These are phyloP conservation scores for Harpagifer antarcticus DNA, from an alignment of 2,797 vertebrate species.

Conservation along the genomic window DNA sequence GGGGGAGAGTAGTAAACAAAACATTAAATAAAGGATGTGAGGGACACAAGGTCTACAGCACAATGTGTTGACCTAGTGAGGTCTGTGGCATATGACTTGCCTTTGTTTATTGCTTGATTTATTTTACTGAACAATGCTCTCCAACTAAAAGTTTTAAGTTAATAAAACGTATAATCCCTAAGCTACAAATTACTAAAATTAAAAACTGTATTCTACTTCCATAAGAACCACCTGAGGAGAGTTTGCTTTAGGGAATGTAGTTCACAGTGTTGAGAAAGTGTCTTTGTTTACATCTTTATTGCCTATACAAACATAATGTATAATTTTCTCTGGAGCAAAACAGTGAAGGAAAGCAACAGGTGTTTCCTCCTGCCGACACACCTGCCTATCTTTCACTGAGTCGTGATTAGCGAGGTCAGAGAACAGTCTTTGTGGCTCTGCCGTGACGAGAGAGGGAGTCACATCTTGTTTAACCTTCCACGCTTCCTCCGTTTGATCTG, in stretches of 20 bases:
- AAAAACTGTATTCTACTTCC: no score
- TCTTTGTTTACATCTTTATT: not conserved
- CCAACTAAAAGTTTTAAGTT: not conserved
- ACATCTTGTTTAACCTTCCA: slow-evolving; percentile 22
- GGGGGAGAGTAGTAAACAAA: not conserved
- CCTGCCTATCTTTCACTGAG: slow-evolving; percentile 36
- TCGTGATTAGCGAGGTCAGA: slow-evolving; percentile 21
- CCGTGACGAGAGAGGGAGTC: slow-evolving; percentile 33
- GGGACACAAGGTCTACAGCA: slow-evolving; percentile 4
- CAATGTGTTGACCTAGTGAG: slow-evolving; percentile 24
- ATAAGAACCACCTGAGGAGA: not conserved
- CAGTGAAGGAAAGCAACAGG: slow-evolving; percentile 43
- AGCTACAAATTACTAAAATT: not conserved
- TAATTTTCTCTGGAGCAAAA: not conserved
- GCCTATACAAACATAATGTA: not conserved
- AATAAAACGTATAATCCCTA: not conserved
- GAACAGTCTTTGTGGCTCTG: slow-evolving; percentile 33
- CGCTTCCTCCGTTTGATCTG: slow-evolving; percentile 11
- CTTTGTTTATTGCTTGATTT: slow-evolving; percentile 19
- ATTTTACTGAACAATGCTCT: not conserved
- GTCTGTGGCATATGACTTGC: slow-evolving; percentile 24
- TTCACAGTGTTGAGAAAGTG: not conserved
- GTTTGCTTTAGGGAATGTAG: not conserved
- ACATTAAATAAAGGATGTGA: not conserved
- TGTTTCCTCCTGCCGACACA: slow-evolving; percentile 31